Evolutionary conservation across 2,113 vertebrate genomes (phyloP).

Genomic region (Eupsittula cactorum): DNA sequence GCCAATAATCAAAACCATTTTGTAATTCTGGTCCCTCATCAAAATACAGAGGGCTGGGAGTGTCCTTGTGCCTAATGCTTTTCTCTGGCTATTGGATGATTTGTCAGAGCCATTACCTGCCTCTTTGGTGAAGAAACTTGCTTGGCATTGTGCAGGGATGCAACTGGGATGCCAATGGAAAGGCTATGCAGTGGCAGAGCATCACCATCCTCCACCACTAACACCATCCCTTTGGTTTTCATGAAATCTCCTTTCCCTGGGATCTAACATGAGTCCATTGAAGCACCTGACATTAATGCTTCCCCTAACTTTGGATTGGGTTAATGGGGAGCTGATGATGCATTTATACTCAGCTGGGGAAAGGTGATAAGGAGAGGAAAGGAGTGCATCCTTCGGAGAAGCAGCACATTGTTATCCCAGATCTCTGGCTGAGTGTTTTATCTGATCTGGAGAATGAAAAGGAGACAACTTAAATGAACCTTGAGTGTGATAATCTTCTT

Average conservation of each 20-base stretch:
- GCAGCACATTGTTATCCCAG: background rate
- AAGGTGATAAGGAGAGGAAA: background rate
- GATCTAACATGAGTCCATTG: rapidly evolving
- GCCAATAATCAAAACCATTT: background rate
- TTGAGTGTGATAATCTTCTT: background rate
- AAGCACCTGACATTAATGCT: background rate
- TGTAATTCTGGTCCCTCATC: background rate
- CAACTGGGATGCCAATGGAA: rapidly evolving
- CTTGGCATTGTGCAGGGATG: rapidly evolving
- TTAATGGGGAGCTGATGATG: background rate
- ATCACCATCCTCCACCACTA: background rate
- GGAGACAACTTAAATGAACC: background rate
- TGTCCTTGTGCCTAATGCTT: background rate
- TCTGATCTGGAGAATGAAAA: background rate
- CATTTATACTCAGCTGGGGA: background rate
- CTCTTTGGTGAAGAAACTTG: background rate
- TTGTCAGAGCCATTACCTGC: background rate
- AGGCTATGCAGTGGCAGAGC: background rate
- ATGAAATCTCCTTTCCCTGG: background rate
- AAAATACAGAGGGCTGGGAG: background rate
- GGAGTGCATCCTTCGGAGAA: background rate
- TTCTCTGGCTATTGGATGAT: background rate
- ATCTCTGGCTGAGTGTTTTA: background rate
- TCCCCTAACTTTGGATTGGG: background rate
- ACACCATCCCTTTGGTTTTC: background rate